Conservation (phyloP, 2,797 vertebrate species). For the Graptemys geographica region DNA sequence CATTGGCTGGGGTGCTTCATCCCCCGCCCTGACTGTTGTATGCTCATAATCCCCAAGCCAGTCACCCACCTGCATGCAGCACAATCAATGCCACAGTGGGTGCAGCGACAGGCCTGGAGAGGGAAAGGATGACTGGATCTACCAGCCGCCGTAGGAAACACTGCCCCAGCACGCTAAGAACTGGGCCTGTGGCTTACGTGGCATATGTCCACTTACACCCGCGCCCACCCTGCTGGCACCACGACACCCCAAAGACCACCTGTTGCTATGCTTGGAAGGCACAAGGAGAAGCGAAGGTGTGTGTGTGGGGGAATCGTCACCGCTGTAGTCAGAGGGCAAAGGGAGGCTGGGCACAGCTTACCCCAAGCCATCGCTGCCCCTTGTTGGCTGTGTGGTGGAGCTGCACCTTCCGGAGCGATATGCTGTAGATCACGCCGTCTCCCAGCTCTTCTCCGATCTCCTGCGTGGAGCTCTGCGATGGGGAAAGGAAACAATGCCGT, state of each 20-base stretch:
- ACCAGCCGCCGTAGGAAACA: neutral
- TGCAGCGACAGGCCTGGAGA: neutral
- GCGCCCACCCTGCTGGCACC: neutral
- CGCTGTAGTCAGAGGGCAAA: neutral
- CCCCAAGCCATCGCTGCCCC: slow-evolving; percentile 97
- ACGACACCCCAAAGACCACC: neutral
- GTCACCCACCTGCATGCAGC: neutral
- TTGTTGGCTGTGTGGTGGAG: slow-evolving; percentile 93
- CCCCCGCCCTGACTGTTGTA: neutral
- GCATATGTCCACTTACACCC: neutral
- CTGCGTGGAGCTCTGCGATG: slow-evolving; percentile 93
- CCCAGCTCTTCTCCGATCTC: slow-evolving; percentile 98
- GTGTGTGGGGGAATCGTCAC: neutral
- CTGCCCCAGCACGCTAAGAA: neutral
- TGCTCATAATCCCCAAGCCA: neutral
- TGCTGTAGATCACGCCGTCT: slow-evolving; percentile 96
- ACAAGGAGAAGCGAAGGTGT: neutral
- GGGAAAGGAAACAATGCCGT: neutral
- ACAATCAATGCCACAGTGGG: neutral
- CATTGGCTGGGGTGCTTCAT: neutral
- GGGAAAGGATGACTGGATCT: neutral
- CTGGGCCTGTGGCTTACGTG: neutral
- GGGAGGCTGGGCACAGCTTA: slow-evolving; percentile 62
- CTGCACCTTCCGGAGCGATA: slow-evolving; percentile 96
- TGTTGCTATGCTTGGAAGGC: neutral